A percentile compares a stretch with the other conserved stretches of the same genome.
Conservation (phyloP, 2,113 vertebrate species). For the Alectura lathami region DNA sequence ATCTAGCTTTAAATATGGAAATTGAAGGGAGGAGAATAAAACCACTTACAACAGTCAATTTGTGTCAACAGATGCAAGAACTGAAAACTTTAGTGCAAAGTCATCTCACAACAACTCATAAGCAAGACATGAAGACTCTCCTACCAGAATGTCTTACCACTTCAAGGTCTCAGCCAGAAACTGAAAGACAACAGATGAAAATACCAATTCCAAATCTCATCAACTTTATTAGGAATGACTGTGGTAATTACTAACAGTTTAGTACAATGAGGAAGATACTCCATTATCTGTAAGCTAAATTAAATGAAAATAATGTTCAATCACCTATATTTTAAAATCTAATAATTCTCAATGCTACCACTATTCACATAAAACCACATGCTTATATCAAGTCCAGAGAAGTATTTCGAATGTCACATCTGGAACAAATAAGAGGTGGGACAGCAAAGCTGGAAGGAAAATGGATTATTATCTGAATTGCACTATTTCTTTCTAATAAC, state of each 20-base stretch:
- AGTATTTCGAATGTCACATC: neutral
- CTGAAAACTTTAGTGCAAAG: neutral
- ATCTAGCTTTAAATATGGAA: neutral
- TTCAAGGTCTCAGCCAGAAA: neutral
- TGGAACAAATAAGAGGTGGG: neutral
- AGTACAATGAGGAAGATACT: neutral
- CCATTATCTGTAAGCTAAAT: neutral
- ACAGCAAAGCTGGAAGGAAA: neutral
- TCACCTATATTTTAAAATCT: neutral
- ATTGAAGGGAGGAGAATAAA: neutral
- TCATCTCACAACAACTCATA: neutral
- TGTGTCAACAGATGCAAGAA: neutral
- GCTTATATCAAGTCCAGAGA: neutral
- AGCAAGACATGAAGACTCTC: neutral
- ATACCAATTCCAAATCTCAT: neutral
- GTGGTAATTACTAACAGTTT: neutral
- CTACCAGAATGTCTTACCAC: neutral
- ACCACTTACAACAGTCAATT: neutral
- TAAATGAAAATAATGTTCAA: neutral
- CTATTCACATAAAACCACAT: neutral
- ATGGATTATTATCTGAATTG: neutral
- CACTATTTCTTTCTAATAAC: neutral
- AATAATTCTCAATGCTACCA: neutral
- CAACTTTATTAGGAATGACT: neutral
- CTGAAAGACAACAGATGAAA: conserved; percentile 18